Base-by-base conservation (phyloP, 2,113 vertebrate genomes). In the Phylloscopus whistleri region DNA sequence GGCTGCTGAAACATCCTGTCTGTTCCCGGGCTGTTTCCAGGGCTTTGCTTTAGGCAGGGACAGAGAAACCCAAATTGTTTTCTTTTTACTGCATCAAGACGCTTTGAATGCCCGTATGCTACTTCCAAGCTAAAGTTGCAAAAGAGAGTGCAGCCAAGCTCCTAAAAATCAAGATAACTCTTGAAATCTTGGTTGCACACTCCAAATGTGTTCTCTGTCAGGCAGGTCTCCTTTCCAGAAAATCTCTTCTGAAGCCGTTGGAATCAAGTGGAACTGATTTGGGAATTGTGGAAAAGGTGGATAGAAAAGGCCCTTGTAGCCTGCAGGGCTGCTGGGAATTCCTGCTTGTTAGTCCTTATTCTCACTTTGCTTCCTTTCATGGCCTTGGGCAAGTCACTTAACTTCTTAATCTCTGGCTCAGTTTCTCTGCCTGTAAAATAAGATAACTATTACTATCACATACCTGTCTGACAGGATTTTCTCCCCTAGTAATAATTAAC, bases 401-500 rank as follows among this genome's bases (percentile, higher is more conserved):
- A 96, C 93, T 95, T 92, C 60, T 89, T 92, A 93, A 96, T 95
- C 95, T 86, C 93, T 96, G 95, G 95, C 95, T 95, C 85, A 56
- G 83, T 89, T 96, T 93, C 92, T 80, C 80, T 90, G 80, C 80
- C 90, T 92, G 86, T 94, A 95, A 95, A 96, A 79, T 86, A 92
- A 94, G 88, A 67, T 92, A 92, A 86, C 92, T 94, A 44, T 84
- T 92, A 68, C 92, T 86, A 90, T 96, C 90, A 49, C 88, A 93
- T 94, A 95, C 86, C 86, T 89, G 91, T 87, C 92, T 49, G 56
- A 94, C 96, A 93, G 90, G 79, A 93, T 96, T 96, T 96, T 96
- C 94, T 95, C 39, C 86, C 26, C 66, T 87, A 92, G 92, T 92
- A 96, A 92, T 96, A 97, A 96, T 96, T 97, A 96, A 95, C 95